phyloP scores from a whole-genome alignment of 2,888 invertebrate genomes.

The Rhodophaea formosa region DNA sequence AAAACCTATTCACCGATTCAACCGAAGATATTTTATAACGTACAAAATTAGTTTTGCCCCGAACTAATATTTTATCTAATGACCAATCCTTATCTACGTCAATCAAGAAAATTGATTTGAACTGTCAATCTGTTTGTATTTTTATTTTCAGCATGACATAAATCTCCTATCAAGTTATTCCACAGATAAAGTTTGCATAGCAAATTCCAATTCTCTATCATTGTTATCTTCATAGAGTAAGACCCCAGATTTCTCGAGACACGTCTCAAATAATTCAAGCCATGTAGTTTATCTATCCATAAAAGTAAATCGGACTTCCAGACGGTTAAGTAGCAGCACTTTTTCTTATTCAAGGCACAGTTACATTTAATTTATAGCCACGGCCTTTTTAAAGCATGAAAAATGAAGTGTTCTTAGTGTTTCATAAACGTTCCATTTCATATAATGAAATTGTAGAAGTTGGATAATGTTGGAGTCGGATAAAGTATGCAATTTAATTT shows the following conservation, averaged over 20 bases:
- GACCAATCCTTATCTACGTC: too few species aligned
- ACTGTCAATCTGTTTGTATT: not conserved
- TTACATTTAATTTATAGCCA: constrained; percentile 5
- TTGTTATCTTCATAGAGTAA: not conserved
- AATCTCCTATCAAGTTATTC: not conserved
- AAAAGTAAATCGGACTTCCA: not conserved
- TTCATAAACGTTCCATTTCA: constrained; percentile 9
- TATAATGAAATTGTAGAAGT: constrained; percentile 10
- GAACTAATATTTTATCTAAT: too few species aligned
- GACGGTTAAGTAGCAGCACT: constrained; percentile 6
- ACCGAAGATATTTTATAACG: too few species aligned
- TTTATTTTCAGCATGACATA: not conserved
- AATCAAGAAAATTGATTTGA: too few species aligned
- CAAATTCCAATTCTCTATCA: not conserved
- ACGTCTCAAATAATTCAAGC: not conserved
- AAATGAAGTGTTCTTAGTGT: constrained; percentile 5
- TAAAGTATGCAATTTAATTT: not conserved
- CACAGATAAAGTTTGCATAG: not conserved
- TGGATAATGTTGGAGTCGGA: not conserved
- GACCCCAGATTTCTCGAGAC: not conserved
- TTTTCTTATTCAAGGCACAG: constrained; percentile 13
- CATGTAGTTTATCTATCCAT: not conserved
- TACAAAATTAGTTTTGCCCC: too few species aligned
- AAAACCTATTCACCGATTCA: too few species aligned
- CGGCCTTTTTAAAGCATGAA: constrained; percentile 8